Percentiles rank a stretch among this genome's conserved stretches.
These are phyloP conservation scores for Sternarchorhynchus goeldii DNA, from an alignment of 2,797 vertebrate species.

Conservation along the genomic window DNA sequence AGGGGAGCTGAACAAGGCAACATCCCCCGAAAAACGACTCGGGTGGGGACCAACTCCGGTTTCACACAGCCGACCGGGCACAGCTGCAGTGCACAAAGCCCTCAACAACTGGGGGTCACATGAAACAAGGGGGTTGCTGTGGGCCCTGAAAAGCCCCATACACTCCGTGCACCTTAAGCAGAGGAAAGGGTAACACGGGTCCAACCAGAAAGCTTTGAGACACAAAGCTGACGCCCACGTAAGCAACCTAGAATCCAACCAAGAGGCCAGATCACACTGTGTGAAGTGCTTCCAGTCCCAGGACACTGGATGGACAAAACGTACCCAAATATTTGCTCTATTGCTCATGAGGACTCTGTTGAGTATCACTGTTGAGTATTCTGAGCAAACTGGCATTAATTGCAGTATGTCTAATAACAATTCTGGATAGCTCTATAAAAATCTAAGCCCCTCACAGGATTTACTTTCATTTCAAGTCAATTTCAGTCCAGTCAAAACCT, in stretches of 20 bases:
- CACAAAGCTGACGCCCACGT: conserved; percentile 51
- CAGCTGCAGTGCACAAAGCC: conserved; percentile 81
- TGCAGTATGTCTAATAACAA: not conserved
- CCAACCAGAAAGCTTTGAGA: conserved; percentile 64
- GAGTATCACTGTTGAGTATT: conserved; percentile 8
- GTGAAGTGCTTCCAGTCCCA: conserved; percentile 64
- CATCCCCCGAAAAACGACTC: conserved; percentile 37
- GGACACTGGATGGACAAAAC: conserved; percentile 48
- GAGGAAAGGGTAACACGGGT: conserved; percentile 68
- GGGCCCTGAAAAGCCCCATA: conserved; percentile 63
- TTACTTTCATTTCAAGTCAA: conserved; percentile 38
- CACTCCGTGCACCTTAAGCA: conserved; percentile 63
- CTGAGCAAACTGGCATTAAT: conserved; percentile 3
- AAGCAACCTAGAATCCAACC: conserved; percentile 54
- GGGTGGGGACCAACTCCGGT: conserved; percentile 73
- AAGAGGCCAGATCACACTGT: conserved; percentile 41
- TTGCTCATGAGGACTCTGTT: conserved; percentile 39
- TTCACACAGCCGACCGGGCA: conserved; percentile 77
- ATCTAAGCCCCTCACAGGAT: conserved; percentile 31
- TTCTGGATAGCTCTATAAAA: conserved; percentile 35
- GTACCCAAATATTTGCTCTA: conserved; percentile 37
- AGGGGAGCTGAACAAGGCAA: not conserved
- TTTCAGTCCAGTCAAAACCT: conserved; percentile 41
- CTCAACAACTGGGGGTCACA: conserved; percentile 83
- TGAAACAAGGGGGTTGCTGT: conserved; percentile 85